Evolutionary conservation across 1,140 invertebrate genomes (phyloP), one percentile per base, ranked within the genome.

Genomic region (Manduca sexta): DNA sequence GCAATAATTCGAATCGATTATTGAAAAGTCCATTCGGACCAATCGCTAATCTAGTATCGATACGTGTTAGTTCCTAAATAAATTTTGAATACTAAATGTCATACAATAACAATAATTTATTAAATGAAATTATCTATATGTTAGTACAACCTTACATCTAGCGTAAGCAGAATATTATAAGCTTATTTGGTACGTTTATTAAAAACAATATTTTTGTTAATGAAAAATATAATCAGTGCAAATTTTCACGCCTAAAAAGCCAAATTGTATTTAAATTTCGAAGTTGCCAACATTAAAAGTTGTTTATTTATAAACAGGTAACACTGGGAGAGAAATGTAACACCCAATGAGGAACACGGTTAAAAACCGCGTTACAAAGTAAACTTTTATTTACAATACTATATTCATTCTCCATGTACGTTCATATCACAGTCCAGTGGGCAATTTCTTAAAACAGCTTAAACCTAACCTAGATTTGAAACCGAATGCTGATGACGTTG

Each of bases 361-460:
- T 8, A 8, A 5, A 26, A 8, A 5, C 39, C 26, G 8, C 26
- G 12, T 13, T 1, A 30, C 41, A 12, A 30, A 13, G 2, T 29
- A 29, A 13, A 16, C 21, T 14, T 13, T 14, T 45, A 45, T 45
- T 34, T 45, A 49, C 37, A 49, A 26, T 15, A 45, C 37, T 49
- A 35, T n/a, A 45, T 31, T 13, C 35, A 15, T 45, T 21, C 35
- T 21, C 13, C 41, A 43, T 29, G 17, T 43, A 43, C 55, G 49
- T 63, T 56, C 55, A 58, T 61, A 65, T 65, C 62, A 65, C 62
- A 65, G 62, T 56, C 52, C 58, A 46, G 42, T 26, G 60, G 60
- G 49, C 37, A 45, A 54, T 45, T 50, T 59, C 45, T 48, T 21
- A 29, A n/a, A 43, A 21, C 49, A 45, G 44, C 45, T 44, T 50